Evolutionary conservation across 2,888 invertebrate species (phyloP), one percentile per base, ranked within the genome.

Genomic region (Brachycybe producta): DNA sequence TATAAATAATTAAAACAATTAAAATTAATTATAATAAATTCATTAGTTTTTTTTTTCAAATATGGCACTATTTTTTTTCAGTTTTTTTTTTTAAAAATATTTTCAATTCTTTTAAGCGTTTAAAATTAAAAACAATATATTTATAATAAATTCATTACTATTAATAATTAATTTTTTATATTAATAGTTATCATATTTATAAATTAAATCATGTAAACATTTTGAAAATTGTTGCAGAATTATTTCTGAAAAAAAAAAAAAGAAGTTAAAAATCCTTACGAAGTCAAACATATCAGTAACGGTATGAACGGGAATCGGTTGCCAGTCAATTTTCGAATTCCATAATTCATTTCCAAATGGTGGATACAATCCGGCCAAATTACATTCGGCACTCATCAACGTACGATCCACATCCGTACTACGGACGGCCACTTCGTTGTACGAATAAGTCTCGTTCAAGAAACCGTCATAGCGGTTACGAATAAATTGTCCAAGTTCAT

Each of bases 351-450:
- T 58, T 5, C 55, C 58, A 57, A 64, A 61, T 0, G 68, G 67
- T 3, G 67, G 67, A 51, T 65, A 72, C 21, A 72, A 55, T 4
- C 70, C 70, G 1, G 69, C 67, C 52, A 70, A 57, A 54, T 67
- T 65, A n/a, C 65, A 62, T 53, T 64, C 61, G 1, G 69, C 70
- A 35, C 68, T 69, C 65, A 67, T 68, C 7, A 92, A 68, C 0
- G 92, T 87, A 24, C 92, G 77, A 67, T 92, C 90, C 15, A 82
- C 79, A 68, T 91, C 85, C 0, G 91, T 88, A 39, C 87, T 84
- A 24, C 34, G 28, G 19, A 49, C 17, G 13, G 24, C 15, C 7
- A 50, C n/a, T 4, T 50, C 32, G 2, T 50, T 36, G 1, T 8
- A 15, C 23, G n/a, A 4, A 21, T 50, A 50, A 4, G 24, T 35